phyloP scores from a whole-genome alignment of 2,797 vertebrate species.

The Otolemur crassicaudatus region DNA sequence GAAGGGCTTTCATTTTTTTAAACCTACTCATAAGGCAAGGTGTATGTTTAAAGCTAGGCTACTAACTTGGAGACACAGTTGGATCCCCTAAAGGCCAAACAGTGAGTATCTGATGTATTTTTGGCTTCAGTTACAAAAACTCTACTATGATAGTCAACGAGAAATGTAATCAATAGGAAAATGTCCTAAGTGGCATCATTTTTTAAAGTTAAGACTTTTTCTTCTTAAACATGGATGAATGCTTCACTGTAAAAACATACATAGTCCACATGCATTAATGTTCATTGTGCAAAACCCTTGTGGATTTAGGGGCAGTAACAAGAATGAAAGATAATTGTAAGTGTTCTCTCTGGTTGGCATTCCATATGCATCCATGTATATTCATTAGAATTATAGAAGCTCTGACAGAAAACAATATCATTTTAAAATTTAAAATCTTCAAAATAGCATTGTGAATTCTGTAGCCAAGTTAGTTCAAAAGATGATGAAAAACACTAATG shows the following conservation, averaged over 20 bases:
- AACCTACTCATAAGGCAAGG: not conserved
- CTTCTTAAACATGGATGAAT: not conserved
- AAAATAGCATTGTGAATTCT: conserved; percentile 30
- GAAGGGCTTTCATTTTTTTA: not conserved
- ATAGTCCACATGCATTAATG: not conserved
- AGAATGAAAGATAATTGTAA: not conserved
- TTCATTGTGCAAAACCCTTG: not conserved
- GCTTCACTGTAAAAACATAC: conserved; percentile 14
- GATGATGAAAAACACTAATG: not conserved
- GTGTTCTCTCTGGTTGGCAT: not conserved
- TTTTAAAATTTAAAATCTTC: conserved; percentile 12
- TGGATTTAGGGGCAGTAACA: not conserved
- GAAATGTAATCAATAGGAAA: not conserved
- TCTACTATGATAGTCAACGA: not conserved
- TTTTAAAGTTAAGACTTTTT: conserved; percentile 29
- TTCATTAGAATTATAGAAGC: not conserved
- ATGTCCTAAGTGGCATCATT: not conserved
- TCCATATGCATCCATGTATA: not conserved
- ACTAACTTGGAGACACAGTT: not conserved
- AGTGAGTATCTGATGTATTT: not conserved
- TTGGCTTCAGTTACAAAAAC: not conserved
- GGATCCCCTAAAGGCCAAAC: not conserved
- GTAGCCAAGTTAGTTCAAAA: not conserved
- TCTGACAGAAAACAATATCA: not conserved
- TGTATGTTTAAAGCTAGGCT: not conserved